Evolutionary conservation across 2,113 vertebrate species (phyloP).

Genomic region (Edolisoma coerulescens): DNA sequence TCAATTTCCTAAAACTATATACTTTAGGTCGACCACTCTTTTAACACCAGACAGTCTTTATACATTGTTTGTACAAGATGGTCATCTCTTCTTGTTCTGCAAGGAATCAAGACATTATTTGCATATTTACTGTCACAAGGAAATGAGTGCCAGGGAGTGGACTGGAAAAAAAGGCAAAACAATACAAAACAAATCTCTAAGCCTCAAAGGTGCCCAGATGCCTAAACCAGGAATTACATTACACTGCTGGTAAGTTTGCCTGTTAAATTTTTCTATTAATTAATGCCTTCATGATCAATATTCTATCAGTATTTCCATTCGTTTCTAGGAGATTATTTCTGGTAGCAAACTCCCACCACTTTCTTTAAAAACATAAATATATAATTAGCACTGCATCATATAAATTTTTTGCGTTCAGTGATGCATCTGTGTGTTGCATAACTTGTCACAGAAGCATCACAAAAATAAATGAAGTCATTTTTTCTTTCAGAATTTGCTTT

Average conservation of each 20-base stretch:
- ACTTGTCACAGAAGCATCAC: conserved; percentile 6
- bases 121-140: background rate
- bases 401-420: background rate
- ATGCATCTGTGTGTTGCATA: background rate
- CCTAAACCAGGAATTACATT: background rate
- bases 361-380: background rate
- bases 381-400: background rate
- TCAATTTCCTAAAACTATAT: background rate
- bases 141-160: background rate
- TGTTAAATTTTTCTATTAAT: background rate
- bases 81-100: background rate
- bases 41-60: background rate
- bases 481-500: background rate
- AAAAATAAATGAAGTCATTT: conserved; percentile 6
- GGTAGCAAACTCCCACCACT: background rate
- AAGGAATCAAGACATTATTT: background rate
- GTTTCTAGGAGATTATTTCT: background rate
- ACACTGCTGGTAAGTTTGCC: background rate
- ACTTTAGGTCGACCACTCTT: background rate
- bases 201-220: background rate
- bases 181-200: background rate
- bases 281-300: background rate
- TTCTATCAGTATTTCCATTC: background rate
- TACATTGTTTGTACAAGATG: background rate
- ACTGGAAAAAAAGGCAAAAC: background rate